Percentiles rank a stretch among this genome's conserved stretches.
phyloP scores from a whole-genome alignment of 2,113 vertebrate genomes.

The Lonchura striata region DNA sequence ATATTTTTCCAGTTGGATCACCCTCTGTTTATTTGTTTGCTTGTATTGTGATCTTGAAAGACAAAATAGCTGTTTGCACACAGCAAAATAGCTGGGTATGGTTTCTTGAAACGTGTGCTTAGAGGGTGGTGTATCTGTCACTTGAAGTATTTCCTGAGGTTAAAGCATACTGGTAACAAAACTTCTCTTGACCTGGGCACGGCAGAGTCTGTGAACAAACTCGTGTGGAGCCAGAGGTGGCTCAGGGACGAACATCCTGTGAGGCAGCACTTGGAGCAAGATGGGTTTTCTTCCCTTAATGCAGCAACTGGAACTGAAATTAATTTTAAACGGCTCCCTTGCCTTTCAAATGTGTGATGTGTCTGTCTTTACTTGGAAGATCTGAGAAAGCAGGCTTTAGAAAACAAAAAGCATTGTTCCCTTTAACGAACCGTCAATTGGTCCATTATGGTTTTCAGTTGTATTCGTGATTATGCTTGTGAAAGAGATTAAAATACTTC shows the following conservation, averaged over 20 bases:
- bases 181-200: not conserved
- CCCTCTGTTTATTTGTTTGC: conserved; percentile 48
- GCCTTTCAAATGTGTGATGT: not conserved
- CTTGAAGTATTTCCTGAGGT: not conserved
- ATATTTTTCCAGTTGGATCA: conserved; percentile 10
- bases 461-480: conserved; percentile 27
- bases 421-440: conserved; percentile 23
- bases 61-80: conserved; percentile 31
- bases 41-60: conserved; percentile 40
- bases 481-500: conserved; percentile 63
- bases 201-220: not conserved
- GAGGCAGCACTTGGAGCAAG: not conserved
- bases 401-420: conserved; percentile 55
- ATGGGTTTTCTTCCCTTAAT: not conserved
- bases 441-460: conserved; percentile 38
- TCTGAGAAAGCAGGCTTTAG: conserved; percentile 17
- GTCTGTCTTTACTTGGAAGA: conserved; percentile 15
- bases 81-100: not conserved
- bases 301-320: conserved; percentile 8
- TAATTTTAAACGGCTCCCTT: conserved; percentile 34
- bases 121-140: not conserved
- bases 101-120: not conserved
- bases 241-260: fast-evolving
- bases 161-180: not conserved
- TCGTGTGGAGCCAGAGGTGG: fast-evolving